A percentile compares a stretch with the other conserved stretches of the same genome.
Evolutionary conservation across 2,797 vertebrate species (phyloP).

Genomic region (Delichon dasypus): DNA sequence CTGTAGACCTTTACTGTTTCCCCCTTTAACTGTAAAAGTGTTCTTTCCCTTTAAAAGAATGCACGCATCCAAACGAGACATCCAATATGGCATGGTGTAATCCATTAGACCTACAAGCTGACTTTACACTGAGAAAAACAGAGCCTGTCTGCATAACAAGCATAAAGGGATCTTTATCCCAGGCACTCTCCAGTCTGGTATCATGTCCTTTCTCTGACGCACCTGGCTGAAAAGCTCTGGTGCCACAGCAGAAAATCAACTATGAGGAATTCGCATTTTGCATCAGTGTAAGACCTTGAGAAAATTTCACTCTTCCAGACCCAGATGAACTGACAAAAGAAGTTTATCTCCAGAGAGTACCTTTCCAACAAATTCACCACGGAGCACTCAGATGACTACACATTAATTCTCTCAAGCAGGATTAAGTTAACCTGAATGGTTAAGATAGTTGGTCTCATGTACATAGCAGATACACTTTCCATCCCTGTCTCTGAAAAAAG

Average conservation of each 20-base stretch:
- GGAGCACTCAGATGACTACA: background rate
- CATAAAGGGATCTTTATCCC: background rate
- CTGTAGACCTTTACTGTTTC: background rate
- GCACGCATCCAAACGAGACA: background rate
- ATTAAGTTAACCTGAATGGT: background rate
- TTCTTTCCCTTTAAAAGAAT: background rate
- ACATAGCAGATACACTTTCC: background rate
- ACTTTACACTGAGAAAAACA: background rate
- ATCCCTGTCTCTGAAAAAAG: background rate
- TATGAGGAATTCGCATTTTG: background rate
- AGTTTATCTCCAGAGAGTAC: background rate
- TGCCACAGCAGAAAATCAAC: background rate
- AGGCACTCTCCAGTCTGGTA: background rate
- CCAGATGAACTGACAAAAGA: background rate
- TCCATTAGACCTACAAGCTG: background rate
- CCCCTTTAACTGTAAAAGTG: background rate
- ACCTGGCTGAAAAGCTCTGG: background rate
- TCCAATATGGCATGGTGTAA: rapidly evolving
- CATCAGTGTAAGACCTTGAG: background rate
- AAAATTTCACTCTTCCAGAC: background rate
- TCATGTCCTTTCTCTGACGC: background rate
- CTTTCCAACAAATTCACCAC: background rate
- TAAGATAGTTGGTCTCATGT: background rate
- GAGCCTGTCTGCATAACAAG: background rate
- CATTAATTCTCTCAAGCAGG: background rate